A percentile compares a stretch with the other conserved stretches of the same genome.
Conservation (phyloP, 2,113 vertebrate species). For the Pluvialis apricaria region DNA sequence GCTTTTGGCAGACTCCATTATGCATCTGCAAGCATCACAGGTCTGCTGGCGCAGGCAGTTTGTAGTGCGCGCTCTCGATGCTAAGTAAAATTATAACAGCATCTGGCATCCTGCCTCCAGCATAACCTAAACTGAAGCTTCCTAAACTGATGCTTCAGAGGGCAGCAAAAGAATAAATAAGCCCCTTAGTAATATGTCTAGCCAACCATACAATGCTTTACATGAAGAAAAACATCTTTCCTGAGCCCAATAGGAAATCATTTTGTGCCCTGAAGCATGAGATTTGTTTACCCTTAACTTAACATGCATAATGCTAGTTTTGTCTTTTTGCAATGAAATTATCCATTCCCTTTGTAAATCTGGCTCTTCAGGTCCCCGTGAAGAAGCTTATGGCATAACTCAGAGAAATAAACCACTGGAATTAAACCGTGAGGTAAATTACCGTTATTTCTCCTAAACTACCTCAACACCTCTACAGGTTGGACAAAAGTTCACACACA, state of each 20-base stretch:
- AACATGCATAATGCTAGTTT: constrained; percentile 47
- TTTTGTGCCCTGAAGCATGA: constrained; percentile 55
- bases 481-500: not conserved
- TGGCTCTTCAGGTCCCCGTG: not conserved
- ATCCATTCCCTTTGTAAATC: constrained; percentile 13
- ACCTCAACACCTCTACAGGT: not conserved
- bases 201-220: constrained; percentile 35
- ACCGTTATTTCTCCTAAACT: constrained; percentile 7
- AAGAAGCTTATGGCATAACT: constrained; percentile 1
- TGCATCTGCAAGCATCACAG: not conserved
- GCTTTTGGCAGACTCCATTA: not conserved
- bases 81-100: not conserved
- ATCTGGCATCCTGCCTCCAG: constrained; percentile 23
- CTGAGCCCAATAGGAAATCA: constrained; percentile 55
- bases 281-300: constrained; percentile 57
- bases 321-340: constrained; percentile 45
- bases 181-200: constrained; percentile 2
- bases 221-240: constrained; percentile 50
- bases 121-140: not conserved
- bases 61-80: not conserved
- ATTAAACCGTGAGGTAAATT: constrained; percentile 26
- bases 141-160: constrained; percentile 51
- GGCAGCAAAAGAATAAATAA: constrained; percentile 47
- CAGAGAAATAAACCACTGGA: constrained; percentile 26
- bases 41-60: not conserved